phyloP scores from a whole-genome alignment of 2,888 invertebrate genomes.

The Synergus itoensis region DNA sequence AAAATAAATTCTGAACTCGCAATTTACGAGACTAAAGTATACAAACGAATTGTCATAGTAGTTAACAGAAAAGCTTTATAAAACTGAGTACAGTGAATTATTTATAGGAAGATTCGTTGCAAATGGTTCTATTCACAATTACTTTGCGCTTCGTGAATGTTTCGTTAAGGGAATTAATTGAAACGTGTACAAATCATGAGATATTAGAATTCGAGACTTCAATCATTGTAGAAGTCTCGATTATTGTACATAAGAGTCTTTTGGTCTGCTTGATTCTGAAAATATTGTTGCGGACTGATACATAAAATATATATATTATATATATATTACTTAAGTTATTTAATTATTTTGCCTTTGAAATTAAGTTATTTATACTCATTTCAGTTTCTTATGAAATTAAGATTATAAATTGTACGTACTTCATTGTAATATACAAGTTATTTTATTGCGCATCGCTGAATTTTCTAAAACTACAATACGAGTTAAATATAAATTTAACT shows the following conservation, averaged over 20 bases:
- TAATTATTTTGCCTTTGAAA: conserved; percentile 27
- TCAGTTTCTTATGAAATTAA: conserved; percentile 6
- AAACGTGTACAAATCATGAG: conserved; percentile 27
- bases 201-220: conserved; percentile 11
- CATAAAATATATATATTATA: not conserved
- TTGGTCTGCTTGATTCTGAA: conserved; percentile 23
- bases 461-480: not conserved
- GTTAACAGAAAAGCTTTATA: conserved; percentile 32
- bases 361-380: conserved; percentile 39
- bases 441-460: conserved; percentile 27
- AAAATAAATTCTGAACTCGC: conserved; percentile 4
- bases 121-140: conserved; percentile 24
- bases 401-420: conserved; percentile 14
- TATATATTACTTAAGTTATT: conserved; percentile 36
- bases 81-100: conserved; percentile 29
- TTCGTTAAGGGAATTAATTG: not conserved
- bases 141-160: conserved; percentile 1
- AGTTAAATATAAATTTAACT: not conserved
- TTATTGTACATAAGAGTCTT: conserved; percentile 33
- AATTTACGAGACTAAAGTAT: not conserved
- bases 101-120: conserved; percentile 12
- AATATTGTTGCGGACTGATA: conserved; percentile 21
- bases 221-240: conserved; percentile 18
- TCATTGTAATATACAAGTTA: conserved; percentile 23
- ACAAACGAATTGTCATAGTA: conserved; percentile 8